Conservation (phyloP, 2,888 invertebrate species). For the Rhingia campestris region DNA sequence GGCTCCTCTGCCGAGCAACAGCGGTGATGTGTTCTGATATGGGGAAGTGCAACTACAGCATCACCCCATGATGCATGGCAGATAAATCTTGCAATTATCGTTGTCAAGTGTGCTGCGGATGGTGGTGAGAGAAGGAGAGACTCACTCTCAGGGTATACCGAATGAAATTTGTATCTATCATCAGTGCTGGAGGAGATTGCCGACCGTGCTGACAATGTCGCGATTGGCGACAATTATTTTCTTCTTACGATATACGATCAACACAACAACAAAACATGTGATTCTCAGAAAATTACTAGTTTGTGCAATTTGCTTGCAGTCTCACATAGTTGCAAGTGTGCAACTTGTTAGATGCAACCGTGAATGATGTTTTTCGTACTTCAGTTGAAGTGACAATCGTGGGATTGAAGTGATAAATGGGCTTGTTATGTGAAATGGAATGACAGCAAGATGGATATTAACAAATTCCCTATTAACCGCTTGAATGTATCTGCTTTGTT, state of each 20-base stretch:
- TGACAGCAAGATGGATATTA: neutral
- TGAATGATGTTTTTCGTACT: neutral
- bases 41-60: conserved; percentile 6
- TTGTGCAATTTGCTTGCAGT: conserved; percentile 38
- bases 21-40: conserved; percentile 1
- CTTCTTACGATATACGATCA: conserved; percentile 12
- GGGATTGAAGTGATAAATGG: neutral
- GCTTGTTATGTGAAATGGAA: neutral
- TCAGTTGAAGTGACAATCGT: conserved; percentile 28
- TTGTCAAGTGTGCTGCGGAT: conserved; percentile 49
- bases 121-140: conserved; percentile 14
- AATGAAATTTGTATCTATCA: conserved; percentile 58
- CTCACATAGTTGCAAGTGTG: conserved; percentile 6
- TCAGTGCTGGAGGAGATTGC: conserved; percentile 37
- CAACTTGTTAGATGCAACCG: conserved; percentile 9
- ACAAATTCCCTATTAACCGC: too few species aligned
- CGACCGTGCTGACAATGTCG: conserved; percentile 37
- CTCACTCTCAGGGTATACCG: neutral
- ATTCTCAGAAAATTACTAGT: conserved; percentile 34
- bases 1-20: neutral
- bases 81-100: conserved; percentile 71
- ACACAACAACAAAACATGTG: conserved; percentile 9
- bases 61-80: conserved; percentile 43
- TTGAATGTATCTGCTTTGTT: too few species aligned
- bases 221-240: conserved; percentile 66